These are phyloP conservation scores for Orchesella flavescens DNA, from an alignment of 2,888 invertebrate species.

Conservation along the genomic window DNA sequence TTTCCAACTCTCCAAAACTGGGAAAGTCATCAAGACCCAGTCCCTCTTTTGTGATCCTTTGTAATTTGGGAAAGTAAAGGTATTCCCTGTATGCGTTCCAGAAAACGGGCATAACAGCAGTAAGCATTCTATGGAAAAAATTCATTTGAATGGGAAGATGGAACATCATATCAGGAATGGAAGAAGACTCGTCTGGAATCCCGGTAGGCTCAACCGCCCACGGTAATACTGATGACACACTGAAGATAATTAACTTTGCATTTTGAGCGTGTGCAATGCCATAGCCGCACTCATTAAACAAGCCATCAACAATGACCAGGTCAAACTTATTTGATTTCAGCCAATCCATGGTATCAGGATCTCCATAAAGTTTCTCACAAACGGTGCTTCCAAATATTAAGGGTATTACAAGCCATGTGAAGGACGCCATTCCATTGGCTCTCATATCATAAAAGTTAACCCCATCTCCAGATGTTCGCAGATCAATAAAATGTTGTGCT, in stretches of 20 bases:
- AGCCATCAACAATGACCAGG: conserved; percentile 63
- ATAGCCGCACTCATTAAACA: conserved; percentile 62
- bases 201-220: conserved; percentile 64
- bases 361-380: conserved; percentile 20
- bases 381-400: not conserved
- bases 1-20: conserved; percentile 29
- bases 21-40: not conserved
- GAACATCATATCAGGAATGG: conserved; percentile 20
- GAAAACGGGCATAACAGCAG: conserved; percentile 45
- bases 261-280: conserved; percentile 59
- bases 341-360: conserved; percentile 47
- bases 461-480: not conserved
- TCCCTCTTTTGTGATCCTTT: conserved; percentile 19
- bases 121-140: conserved; percentile 38
- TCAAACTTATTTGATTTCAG: conserved; percentile 55
- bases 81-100: conserved; percentile 30
- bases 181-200: conserved; percentile 56
- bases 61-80: conserved; percentile 18
- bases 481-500: not conserved
- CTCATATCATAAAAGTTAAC: conserved; percentile 33
- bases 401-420: not conserved
- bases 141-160: conserved; percentile 16
- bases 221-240: conserved; percentile 56
- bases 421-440: not conserved
- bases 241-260: conserved; percentile 62